A percentile compares a stretch with the other conserved stretches of the same genome.
Conservation (phyloP, 2,113 vertebrate genomes). For the Todiramphus chloris region DNA sequence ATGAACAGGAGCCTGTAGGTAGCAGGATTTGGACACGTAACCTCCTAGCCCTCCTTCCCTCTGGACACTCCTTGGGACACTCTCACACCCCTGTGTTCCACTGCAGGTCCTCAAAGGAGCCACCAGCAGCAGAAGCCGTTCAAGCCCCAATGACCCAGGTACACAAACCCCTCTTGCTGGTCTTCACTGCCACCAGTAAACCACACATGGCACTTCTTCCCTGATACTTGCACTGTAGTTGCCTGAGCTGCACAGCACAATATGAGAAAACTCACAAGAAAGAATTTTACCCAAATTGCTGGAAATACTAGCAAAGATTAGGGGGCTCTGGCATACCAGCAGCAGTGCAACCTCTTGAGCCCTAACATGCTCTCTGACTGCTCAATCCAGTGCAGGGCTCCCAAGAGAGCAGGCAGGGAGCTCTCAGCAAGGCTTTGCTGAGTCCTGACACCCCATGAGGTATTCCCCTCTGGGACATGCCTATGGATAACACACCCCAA, state of each 20-base stretch:
- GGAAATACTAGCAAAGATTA: neutral
- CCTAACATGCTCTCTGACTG: neutral
- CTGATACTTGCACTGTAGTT: neutral
- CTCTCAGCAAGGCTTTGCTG: neutral
- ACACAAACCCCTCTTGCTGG: neutral
- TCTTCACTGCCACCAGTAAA: neutral
- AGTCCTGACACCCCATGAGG: fast-evolving
- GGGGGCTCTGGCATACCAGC: neutral
- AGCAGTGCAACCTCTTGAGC: neutral
- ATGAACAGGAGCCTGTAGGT: neutral
- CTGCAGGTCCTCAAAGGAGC: neutral
- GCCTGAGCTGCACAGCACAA: neutral
- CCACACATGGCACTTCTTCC: neutral
- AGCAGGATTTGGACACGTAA: neutral
- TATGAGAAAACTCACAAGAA: neutral
- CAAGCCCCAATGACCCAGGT: neutral
- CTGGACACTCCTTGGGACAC: neutral
- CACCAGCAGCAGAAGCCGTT: neutral
- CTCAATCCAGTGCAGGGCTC: neutral
- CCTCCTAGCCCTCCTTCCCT: neutral
- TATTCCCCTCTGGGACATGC: neutral
- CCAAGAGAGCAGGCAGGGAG: neutral
- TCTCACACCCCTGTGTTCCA: neutral
- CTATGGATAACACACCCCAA: fast-evolving
- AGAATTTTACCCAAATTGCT: neutral